Evolutionary conservation across 2,888 invertebrate genomes (phyloP).

Genomic region (Drosophila suboccidentalis): DNA sequence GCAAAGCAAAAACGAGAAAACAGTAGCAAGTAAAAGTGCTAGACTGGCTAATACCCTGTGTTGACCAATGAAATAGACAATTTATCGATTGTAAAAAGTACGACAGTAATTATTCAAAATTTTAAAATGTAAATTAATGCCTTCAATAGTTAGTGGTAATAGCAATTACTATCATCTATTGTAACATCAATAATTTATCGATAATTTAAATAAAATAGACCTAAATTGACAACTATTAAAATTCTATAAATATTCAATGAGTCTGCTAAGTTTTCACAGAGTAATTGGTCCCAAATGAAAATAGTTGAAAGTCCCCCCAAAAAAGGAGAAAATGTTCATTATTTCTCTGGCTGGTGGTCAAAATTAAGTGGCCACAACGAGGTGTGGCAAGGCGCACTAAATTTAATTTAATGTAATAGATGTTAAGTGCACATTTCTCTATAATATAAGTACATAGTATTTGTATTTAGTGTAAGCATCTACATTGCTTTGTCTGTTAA

Average conservation of each 20-base stretch:
- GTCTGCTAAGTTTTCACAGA: not conserved
- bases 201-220: not conserved
- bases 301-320: conserved; percentile 7
- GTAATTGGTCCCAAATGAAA: conserved; percentile 7
- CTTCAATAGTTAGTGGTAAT: no score
- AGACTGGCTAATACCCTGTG: conserved; percentile 1
- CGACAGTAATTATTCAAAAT: not conserved
- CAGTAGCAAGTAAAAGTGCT: not conserved
- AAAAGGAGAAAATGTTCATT: not conserved
- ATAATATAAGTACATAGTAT: conserved; percentile 7
- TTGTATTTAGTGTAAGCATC: conserved; percentile 12
- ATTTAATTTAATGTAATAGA: conserved; percentile 46
- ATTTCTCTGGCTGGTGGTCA: conserved; percentile 23
- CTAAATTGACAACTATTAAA: not conserved
- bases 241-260: not conserved
- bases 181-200: not conserved
- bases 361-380: conserved; percentile 29
- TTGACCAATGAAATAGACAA: not conserved
- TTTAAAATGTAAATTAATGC: no score
- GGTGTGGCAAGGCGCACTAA: conserved; percentile 34
- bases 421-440: conserved; percentile 15
- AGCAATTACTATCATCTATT: no score
- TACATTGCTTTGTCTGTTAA: conserved; percentile 36
- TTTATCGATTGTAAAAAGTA: not conserved
- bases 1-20: conserved; percentile 54